Evolutionary conservation across 2,113 vertebrate genomes (phyloP).

Genomic region (Neoarius graeffei): DNA sequence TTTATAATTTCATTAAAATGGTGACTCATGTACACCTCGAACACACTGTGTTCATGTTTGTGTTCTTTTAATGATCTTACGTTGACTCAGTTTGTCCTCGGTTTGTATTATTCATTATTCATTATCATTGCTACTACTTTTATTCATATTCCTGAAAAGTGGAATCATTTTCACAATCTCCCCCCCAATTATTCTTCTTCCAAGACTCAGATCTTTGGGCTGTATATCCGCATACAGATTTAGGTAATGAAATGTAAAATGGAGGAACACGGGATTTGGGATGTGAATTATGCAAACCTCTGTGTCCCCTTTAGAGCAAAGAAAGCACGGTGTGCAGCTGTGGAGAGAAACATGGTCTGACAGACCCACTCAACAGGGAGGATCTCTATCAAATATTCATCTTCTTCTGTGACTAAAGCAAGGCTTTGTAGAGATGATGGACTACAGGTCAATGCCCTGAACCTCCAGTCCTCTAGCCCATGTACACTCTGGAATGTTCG

Average conservation of each 20-base stretch:
- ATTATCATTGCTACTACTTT: not conserved
- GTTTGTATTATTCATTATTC: not conserved
- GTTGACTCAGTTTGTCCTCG: not conserved
- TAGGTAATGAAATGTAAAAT: conserved; percentile 44
- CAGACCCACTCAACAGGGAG: conserved; percentile 62
- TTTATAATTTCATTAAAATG: not conserved
- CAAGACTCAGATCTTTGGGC: not conserved
- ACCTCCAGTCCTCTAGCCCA: conserved; percentile 53
- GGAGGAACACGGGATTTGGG: conserved; percentile 63
- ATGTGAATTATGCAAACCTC: conserved; percentile 74
- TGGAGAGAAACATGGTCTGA: conserved; percentile 70
- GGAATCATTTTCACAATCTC: not conserved
- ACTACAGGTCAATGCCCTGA: conserved; percentile 57
- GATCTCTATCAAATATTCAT: conserved; percentile 75
- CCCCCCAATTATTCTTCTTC: not conserved
- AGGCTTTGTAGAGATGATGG: conserved; percentile 67
- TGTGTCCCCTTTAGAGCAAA: conserved; percentile 69
- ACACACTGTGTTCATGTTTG: not conserved
- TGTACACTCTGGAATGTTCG: conserved; percentile 54
- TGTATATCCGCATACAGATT: not conserved
- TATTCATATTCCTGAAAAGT: not conserved
- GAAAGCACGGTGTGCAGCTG: conserved; percentile 67
- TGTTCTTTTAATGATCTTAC: not conserved
- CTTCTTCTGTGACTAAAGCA: conserved; percentile 66
- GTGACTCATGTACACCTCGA: not conserved